A percentile compares a stretch with the other conserved stretches of the same genome.
These are phyloP conservation scores for Clytia hemisphaerica DNA, from an alignment of 30 jellyfish, hydroid and myxozoan genomes.

Conservation along the genomic window DNA sequence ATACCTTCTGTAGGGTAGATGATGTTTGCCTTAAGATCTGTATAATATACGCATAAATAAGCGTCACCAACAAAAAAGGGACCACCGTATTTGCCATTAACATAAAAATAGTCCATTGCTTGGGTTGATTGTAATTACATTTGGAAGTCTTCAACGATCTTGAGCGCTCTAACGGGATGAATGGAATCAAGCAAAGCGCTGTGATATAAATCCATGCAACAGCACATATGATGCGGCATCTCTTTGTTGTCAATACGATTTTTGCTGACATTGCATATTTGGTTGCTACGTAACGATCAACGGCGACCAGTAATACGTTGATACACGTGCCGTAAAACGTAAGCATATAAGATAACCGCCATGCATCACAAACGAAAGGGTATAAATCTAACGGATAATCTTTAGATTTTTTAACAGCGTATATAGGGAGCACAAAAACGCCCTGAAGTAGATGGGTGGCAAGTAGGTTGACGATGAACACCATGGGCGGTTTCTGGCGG, in stretches of 20 bases:
- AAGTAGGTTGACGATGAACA: conserved; percentile 4
- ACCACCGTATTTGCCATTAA: background rate
- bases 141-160: background rate
- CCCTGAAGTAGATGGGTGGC: conserved; percentile 7
- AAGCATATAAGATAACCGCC: conserved; percentile 6
- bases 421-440: conserved; percentile 2
- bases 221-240: background rate
- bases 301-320: background rate
- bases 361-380: conserved; percentile 1
- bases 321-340: conserved; percentile 19
- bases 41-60: too few species aligned
- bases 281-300: background rate
- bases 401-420: background rate
- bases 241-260: background rate
- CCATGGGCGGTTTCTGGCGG: background rate
- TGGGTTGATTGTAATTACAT: conserved; percentile 3
- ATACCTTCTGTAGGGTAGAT: too few species aligned
- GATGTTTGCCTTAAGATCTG: too few species aligned
- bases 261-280: background rate
- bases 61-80: too few species aligned
- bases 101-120: conserved; percentile 17
- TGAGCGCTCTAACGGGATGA: background rate
- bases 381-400: background rate
- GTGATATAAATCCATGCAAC: background rate
- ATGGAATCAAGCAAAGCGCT: background rate